These are phyloP conservation scores for Gymnogyps californianus DNA, from an alignment of 2,113 vertebrate genomes.

Conservation along the genomic window DNA sequence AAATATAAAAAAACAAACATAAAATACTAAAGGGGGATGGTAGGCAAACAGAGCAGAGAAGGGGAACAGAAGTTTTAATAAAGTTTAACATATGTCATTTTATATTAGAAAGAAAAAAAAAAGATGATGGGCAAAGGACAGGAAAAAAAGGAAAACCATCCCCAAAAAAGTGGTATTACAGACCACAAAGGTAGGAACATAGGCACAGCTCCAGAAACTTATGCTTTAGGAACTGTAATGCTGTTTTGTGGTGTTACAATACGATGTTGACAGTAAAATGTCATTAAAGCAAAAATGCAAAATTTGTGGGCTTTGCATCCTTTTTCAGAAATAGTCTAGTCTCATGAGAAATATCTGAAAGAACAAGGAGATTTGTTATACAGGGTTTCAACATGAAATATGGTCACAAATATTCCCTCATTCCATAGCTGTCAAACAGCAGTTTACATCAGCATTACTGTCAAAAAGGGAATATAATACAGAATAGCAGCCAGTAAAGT, in stretches of 20 bases:
- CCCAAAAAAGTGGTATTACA: neutral
- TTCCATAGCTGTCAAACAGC: no score
- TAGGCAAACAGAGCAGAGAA: neutral
- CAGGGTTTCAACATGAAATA: no score
- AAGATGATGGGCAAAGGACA: neutral
- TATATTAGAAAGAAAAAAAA: neutral
- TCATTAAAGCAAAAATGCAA: neutral
- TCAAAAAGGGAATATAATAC: no score
- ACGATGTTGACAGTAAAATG: neutral
- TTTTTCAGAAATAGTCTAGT: neutral
- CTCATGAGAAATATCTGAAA: neutral
- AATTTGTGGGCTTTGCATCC: neutral
- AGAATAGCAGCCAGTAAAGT: no score
- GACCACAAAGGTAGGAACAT: neutral
- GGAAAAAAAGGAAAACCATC: neutral
- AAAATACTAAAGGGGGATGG: neutral
- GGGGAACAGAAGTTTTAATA: neutral
- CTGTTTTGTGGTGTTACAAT: neutral
- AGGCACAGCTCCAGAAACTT: neutral
- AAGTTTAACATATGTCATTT: neutral
- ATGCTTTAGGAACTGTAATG: neutral
- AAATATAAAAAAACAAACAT: neutral
- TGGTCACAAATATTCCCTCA: no score
- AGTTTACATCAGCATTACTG: no score
- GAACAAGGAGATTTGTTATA: neutral